A percentile compares a stretch with the other conserved stretches of the same genome.
phyloP scores from a whole-genome alignment of 2,888 invertebrate genomes.

The Ochropleura plecta region DNA sequence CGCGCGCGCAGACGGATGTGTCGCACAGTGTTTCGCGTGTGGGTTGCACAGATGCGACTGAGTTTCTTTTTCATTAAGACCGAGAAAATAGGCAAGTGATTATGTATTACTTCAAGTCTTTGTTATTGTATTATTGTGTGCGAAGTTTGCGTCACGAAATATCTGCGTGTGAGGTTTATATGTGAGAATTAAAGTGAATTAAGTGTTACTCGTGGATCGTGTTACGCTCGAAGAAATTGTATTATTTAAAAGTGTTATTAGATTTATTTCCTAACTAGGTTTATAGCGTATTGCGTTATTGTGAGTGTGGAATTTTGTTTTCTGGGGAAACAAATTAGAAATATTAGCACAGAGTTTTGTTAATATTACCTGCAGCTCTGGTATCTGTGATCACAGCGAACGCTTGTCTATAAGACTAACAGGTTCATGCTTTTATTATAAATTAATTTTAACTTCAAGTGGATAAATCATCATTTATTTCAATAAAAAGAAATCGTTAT shows the following conservation, averaged over 20 bases:
- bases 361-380: background rate
- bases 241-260: slow-evolving; percentile 32
- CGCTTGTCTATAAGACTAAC: background rate
- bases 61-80: slow-evolving; percentile 79
- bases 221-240: slow-evolving; percentile 48
- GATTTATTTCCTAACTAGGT: slow-evolving; percentile 6
- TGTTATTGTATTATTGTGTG: slow-evolving; percentile 49
- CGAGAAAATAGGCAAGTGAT: slow-evolving; percentile 83
- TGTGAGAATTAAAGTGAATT: slow-evolving; percentile 46
- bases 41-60: slow-evolving; percentile 80
- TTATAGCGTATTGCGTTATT: slow-evolving; percentile 17
- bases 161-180: slow-evolving; percentile 20
- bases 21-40: slow-evolving; percentile 75
- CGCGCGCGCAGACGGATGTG: slow-evolving; percentile 80
- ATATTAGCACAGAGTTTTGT: slow-evolving; percentile 16
- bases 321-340: slow-evolving; percentile 13
- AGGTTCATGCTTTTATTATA: background rate
- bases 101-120: slow-evolving; percentile 51
- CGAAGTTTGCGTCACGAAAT: slow-evolving; percentile 39
- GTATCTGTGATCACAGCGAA: background rate
- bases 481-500: background rate
- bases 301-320: background rate
- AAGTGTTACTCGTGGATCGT: slow-evolving; percentile 35
- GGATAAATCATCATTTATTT: background rate
- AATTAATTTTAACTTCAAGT: background rate